Evolutionary conservation across 1,140 invertebrate species (phyloP).

Genomic region (Drosophila sproati): DNA sequence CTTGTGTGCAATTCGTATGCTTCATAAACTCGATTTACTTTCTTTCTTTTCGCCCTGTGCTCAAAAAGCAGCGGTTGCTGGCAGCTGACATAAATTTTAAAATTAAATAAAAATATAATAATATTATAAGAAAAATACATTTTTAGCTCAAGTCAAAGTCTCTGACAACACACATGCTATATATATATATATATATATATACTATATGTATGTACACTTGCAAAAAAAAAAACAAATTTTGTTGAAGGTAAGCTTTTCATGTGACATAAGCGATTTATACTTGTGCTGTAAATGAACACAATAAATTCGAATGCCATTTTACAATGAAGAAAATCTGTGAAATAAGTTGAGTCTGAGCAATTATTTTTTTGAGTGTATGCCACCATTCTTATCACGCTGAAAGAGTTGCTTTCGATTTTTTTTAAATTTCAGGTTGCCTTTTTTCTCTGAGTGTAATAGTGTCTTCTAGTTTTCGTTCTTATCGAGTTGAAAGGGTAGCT

Average conservation of each 20-base stretch:
- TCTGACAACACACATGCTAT: conserved; percentile 38
- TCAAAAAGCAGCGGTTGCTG: conserved; percentile 7
- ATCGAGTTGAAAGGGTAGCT: conserved; percentile 39
- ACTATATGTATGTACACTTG: neutral
- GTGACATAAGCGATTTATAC: too few relatives aligned
- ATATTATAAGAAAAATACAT: conserved; percentile 47
- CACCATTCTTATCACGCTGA: too few relatives aligned
- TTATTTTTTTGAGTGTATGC: too few relatives aligned
- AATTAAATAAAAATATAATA: conserved; percentile 67
- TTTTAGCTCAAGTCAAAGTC: conserved; percentile 60
- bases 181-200: conserved; percentile 36
- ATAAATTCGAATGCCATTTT: too few relatives aligned
- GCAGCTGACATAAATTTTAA: conserved; percentile 70
- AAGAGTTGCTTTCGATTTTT: conserved; percentile 7
- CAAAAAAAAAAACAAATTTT: too few relatives aligned
- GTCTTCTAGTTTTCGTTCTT: conserved; percentile 25
- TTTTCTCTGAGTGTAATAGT: neutral
- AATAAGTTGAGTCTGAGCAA: too few relatives aligned
- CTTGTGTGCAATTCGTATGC: conserved; percentile 66
- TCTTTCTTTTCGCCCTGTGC: neutral
- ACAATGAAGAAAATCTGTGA: neutral
- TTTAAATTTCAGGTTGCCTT: too few relatives aligned
- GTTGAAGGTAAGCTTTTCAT: too few relatives aligned
- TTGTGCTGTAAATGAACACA: too few relatives aligned
- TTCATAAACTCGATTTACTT: conserved; percentile 67